Percentiles rank a stretch among this genome's conserved stretches.
These are phyloP conservation scores for Trissonchulus latispiculum DNA, from an alignment of 2,888 invertebrate species.

Conservation along the genomic window DNA sequence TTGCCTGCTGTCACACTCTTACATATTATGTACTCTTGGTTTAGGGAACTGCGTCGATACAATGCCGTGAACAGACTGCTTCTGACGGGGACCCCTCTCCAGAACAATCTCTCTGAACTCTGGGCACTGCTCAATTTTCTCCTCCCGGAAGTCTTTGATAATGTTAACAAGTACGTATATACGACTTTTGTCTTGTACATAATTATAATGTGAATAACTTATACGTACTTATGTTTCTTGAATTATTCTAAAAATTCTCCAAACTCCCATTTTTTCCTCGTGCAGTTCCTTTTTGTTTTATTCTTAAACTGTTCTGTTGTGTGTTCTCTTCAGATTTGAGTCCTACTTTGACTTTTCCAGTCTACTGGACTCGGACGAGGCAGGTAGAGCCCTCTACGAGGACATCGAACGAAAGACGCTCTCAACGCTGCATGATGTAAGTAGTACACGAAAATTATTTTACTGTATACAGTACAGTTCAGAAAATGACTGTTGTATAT, in stretches of 20 bases:
- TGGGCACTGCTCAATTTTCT: constrained; percentile 63
- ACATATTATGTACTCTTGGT: no score
- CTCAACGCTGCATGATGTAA: constrained; percentile 53
- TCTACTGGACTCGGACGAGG: constrained; percentile 46
- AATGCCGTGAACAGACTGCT: constrained; percentile 53
- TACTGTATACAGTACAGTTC: no score
- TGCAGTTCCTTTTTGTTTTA: no score
- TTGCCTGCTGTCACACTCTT: no score
- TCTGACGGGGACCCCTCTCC: constrained; percentile 64
- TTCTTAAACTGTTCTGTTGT: no score
- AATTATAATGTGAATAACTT: no score
- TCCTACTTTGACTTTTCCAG: constrained; percentile 55
- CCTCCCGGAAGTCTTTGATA: constrained; percentile 59
- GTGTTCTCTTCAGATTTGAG: constrained; percentile 51
- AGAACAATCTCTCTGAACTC: constrained; percentile 60
- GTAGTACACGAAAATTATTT: no score
- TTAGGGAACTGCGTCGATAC: constrained; percentile 49
- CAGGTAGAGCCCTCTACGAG: constrained; percentile 35
- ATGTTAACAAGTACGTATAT: constrained; percentile 48
- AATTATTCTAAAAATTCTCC: no score
- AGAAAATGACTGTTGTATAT: no score
- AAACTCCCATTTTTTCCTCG: no score
- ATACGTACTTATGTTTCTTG: no score
- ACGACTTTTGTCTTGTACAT: no score
- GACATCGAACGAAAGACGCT: constrained; percentile 50